Conservation (phyloP, 2,113 vertebrate genomes). For the Rhynchopsitta pachyrhyncha region DNA sequence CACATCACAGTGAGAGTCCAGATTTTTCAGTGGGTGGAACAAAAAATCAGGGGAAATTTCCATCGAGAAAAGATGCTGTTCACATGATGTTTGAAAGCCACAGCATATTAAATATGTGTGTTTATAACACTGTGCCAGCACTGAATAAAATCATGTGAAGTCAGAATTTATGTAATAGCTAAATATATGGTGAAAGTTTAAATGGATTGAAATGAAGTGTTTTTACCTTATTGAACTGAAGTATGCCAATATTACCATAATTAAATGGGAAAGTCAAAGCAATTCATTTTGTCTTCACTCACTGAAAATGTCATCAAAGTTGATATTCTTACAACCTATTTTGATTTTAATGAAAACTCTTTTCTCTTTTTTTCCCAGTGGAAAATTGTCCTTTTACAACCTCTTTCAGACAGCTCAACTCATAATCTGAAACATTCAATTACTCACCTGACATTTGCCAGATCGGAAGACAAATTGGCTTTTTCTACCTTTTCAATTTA, state of each 20-base stretch:
- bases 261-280: conserved; percentile 24
- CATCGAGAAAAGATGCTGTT: neutral
- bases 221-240: conserved; percentile 25
- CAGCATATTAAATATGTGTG: neutral
- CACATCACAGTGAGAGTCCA: neutral
- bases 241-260: neutral
- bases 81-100: neutral
- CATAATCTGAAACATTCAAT: conserved; percentile 45
- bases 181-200: conserved; percentile 21
- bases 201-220: conserved; percentile 8
- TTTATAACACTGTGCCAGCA: neutral
- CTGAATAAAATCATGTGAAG: neutral
- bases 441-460: conserved; percentile 52
- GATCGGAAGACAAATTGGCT: conserved; percentile 7
- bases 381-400: conserved; percentile 42
- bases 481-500: conserved; percentile 1
- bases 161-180: conserved; percentile 14
- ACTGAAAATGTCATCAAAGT: conserved; percentile 27
- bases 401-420: conserved; percentile 11
- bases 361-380: neutral
- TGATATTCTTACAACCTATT: conserved; percentile 27
- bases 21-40: neutral
- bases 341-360: conserved; percentile 52
- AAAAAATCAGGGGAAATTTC: neutral
- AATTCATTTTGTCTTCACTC: conserved; percentile 34